Conservation (phyloP, 1,140 invertebrate genomes). For the Microplitis demolitor region DNA sequence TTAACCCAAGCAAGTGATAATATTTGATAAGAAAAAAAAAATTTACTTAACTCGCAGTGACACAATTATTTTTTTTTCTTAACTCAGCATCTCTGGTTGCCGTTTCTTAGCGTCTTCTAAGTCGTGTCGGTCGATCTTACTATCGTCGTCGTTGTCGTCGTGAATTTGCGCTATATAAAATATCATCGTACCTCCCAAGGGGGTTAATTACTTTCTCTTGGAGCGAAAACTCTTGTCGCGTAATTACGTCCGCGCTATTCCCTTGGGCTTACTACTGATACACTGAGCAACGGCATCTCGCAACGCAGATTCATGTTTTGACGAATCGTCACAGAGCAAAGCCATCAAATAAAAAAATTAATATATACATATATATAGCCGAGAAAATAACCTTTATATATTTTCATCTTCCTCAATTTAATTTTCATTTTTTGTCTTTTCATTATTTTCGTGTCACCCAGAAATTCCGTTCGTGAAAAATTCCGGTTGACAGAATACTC, state of each 20-base stretch:
- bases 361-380: too few relatives aligned
- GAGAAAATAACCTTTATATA: too few relatives aligned
- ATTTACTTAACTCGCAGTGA: neutral
- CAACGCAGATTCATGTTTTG: neutral
- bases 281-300: neutral
- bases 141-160: neutral
- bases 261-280: conserved; percentile 15
- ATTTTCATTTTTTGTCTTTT: too few relatives aligned
- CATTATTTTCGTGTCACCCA: too few relatives aligned
- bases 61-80: neutral
- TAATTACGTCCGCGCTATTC: conserved; percentile 22
- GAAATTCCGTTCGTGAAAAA: too few relatives aligned
- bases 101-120: neutral
- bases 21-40: too few relatives aligned
- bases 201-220: conserved; percentile 26
- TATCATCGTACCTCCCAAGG: conserved; percentile 18
- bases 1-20: too few relatives aligned
- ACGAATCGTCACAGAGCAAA: neutral
- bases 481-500: too few relatives aligned
- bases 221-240: conserved; percentile 1
- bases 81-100: neutral
- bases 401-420: too few relatives aligned
- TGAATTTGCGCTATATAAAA: conserved; percentile 5
- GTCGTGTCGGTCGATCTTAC: neutral
- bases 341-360: neutral